Conservation (phyloP, 2,888 invertebrate genomes). For the Agrilus biguttatus region DNA sequence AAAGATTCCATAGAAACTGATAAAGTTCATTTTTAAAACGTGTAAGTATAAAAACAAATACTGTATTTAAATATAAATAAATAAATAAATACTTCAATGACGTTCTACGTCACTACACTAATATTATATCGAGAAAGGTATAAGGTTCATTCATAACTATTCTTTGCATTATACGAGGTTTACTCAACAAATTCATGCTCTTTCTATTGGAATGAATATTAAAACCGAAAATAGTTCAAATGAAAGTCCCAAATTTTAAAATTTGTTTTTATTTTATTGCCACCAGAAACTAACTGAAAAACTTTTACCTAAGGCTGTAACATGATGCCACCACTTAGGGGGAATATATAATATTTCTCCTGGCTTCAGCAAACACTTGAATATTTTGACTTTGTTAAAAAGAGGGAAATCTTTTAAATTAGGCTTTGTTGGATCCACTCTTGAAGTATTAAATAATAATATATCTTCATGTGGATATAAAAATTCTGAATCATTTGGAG, state of each 20-base stretch:
- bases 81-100: too few species aligned
- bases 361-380: conserved; percentile 55
- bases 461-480: conserved; percentile 71
- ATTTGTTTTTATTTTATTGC: conserved; percentile 36
- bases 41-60: too few species aligned
- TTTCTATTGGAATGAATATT: too few species aligned
- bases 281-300: conserved; percentile 99
- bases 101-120: too few species aligned
- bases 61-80: too few species aligned
- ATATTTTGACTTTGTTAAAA: conserved; percentile 46
- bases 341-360: conserved; percentile 94
- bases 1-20: background rate
- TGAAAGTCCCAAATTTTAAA: too few species aligned
- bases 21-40: too few species aligned
- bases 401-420: conserved; percentile 60
- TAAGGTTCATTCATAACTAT: background rate
- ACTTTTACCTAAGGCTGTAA: conserved; percentile 73
- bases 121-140: too few species aligned
- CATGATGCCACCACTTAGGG: conserved; percentile 94
- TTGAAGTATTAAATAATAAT: conserved; percentile 78
- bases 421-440: conserved; percentile 70
- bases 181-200: background rate
- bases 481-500: conserved; percentile 49
- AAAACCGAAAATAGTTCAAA: too few species aligned
- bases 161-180: background rate